phyloP scores from a whole-genome alignment of 2,113 vertebrate genomes.

The Motacilla alba region DNA sequence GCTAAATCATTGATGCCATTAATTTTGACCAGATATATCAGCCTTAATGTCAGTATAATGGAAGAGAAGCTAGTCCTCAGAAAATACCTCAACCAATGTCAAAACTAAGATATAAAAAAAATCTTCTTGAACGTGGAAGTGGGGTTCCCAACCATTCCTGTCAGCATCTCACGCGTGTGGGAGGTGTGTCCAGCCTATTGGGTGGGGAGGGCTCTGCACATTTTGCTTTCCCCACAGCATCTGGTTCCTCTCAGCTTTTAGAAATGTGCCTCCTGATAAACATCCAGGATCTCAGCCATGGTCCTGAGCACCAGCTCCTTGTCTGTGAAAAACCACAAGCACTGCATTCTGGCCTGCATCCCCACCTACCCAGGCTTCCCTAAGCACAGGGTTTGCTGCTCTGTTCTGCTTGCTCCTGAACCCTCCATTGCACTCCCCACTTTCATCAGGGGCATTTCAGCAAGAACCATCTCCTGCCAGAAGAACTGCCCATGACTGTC shows the following conservation, averaged over 20 bases:
- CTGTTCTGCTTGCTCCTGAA: neutral
- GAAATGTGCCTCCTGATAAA: neutral
- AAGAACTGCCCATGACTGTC: neutral
- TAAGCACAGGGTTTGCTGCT: neutral
- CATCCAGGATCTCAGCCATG: fast-evolving
- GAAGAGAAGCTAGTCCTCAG: neutral
- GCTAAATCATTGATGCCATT: neutral
- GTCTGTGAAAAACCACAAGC: neutral
- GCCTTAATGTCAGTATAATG: neutral
- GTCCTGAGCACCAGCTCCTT: neutral
- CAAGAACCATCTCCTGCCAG: neutral
- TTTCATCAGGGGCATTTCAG: neutral
- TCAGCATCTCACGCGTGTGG: neutral
- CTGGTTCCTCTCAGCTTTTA: neutral
- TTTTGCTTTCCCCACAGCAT: neutral
- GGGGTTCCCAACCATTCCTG: neutral
- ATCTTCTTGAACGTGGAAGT: neutral
- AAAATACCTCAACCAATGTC: neutral
- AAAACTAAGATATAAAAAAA: neutral
- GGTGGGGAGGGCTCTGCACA: neutral
- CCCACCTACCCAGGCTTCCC: neutral
- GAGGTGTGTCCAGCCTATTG: neutral
- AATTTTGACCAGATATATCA: neutral
- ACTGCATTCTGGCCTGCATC: fast-evolving
- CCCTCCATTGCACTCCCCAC: neutral